phyloP scores from a whole-genome alignment of 2,888 invertebrate genomes.

The Drosophila lutescens region DNA sequence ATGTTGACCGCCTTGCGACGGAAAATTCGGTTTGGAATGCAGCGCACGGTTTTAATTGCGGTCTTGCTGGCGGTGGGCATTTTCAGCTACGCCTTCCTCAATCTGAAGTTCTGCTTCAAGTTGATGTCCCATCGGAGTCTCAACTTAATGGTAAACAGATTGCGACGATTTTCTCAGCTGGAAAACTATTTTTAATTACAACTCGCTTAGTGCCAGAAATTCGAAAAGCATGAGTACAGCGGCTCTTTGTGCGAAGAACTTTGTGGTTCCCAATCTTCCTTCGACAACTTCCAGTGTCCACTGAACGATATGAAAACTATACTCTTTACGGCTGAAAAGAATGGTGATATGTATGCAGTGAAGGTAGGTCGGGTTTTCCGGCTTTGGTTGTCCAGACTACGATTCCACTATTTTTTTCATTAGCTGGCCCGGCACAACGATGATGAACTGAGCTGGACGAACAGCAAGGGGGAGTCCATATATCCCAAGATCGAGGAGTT shows the following conservation, averaged over 20 bases:
- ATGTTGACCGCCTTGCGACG: constrained; percentile 82
- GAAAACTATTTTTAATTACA: background rate
- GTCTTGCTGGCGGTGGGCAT: constrained; percentile 76
- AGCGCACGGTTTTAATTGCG: constrained; percentile 77
- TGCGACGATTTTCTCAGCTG: no score
- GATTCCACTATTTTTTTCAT: background rate
- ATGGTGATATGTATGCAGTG: constrained; percentile 81
- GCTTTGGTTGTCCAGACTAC: constrained; percentile 36
- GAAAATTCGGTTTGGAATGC: constrained; percentile 80
- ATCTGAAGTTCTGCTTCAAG: constrained; percentile 82
- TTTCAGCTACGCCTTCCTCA: constrained; percentile 81
- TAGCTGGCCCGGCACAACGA: constrained; percentile 78
- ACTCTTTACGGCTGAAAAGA: constrained; percentile 83
- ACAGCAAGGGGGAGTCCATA: constrained; percentile 73
- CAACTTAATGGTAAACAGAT: constrained; percentile 78
- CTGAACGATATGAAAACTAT: constrained; percentile 81
- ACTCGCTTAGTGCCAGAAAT: constrained; percentile 76
- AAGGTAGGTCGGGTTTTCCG: constrained; percentile 71
- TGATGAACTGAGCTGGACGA: constrained; percentile 81
- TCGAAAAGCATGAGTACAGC: constrained; percentile 80
- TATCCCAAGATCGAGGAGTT: constrained; percentile 83
- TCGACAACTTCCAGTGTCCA: constrained; percentile 82
- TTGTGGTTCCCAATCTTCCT: constrained; percentile 73
- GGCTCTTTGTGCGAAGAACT: constrained; percentile 83
- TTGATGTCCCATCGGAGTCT: constrained; percentile 82